Conservation (phyloP, 2,888 invertebrate genomes). For the Scaptomyza tumidula region DNA sequence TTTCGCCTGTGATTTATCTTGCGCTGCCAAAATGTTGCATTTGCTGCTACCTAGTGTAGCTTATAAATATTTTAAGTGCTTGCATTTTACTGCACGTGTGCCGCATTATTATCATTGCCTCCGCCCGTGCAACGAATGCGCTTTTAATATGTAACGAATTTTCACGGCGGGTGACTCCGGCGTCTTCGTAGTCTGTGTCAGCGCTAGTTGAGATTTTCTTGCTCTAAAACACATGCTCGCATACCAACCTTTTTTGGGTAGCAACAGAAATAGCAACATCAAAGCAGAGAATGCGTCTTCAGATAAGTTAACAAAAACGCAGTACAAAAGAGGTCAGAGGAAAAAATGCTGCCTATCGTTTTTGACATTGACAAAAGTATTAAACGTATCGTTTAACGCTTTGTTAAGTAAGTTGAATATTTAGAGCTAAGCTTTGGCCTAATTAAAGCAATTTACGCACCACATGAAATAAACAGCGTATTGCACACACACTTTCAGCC, state of each 20-base stretch:
- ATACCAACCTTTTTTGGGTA: neutral
- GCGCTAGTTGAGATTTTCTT: conserved; percentile 49
- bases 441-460: conserved; percentile 60
- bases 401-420: conserved; percentile 18
- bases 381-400: neutral
- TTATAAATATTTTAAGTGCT: conserved; percentile 79
- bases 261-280: neutral
- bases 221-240: conserved; percentile 34
- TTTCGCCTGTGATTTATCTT: conserved; percentile 69
- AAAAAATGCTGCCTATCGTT: conserved; percentile 13
- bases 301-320: conserved; percentile 1
- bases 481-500: conserved; percentile 35
- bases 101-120: conserved; percentile 70
- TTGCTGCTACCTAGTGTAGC: conserved; percentile 46
- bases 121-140: conserved; percentile 24
- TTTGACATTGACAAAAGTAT: conserved; percentile 2
- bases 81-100: conserved; percentile 79
- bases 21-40: conserved; percentile 55
- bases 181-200: conserved; percentile 39
- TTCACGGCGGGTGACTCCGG: conserved; percentile 27
- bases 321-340: neutral
- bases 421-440: conserved; percentile 28
- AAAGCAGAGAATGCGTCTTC: conserved; percentile 18
- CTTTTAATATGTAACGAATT: conserved; percentile 62
- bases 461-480: conserved; percentile 61